Conservation (phyloP, 2,797 vertebrate genomes). For the Fundulus diaphanus region DNA sequence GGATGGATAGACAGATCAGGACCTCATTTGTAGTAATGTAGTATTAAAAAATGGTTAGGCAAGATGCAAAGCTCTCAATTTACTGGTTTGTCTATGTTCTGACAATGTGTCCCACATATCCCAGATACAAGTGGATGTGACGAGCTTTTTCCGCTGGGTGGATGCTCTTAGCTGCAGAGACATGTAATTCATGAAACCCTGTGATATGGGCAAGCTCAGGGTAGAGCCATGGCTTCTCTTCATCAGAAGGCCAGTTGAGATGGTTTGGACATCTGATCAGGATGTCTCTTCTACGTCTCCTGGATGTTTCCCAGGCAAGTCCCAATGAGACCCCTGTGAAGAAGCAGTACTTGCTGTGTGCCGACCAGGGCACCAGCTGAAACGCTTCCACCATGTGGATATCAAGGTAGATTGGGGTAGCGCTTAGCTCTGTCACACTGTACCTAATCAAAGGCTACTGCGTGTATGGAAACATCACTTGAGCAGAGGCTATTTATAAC, state of each 20-base stretch:
- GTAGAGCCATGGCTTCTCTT: background rate
- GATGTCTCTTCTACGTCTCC: background rate
- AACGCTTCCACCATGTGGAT: too few relatives aligned
- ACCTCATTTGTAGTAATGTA: background rate
- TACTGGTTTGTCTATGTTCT: background rate
- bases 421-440: background rate
- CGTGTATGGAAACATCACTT: background rate
- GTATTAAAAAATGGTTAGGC: background rate
- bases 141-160: too few relatives aligned
- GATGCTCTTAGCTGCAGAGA: background rate
- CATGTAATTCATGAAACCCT: background rate
- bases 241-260: background rate
- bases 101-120: too few relatives aligned
- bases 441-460: background rate
- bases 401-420: too few relatives aligned
- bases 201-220: too few relatives aligned
- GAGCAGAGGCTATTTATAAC: background rate
- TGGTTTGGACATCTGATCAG: background rate
- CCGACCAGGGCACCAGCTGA: too few relatives aligned
- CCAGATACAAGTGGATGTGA: too few relatives aligned
- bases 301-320: background rate
- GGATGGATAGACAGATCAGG: background rate
- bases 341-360: too few relatives aligned
- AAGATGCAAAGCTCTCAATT: background rate
- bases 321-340: background rate